Base-by-base conservation (phyloP, 2,797 vertebrate species). In the Falco peregrinus region DNA sequence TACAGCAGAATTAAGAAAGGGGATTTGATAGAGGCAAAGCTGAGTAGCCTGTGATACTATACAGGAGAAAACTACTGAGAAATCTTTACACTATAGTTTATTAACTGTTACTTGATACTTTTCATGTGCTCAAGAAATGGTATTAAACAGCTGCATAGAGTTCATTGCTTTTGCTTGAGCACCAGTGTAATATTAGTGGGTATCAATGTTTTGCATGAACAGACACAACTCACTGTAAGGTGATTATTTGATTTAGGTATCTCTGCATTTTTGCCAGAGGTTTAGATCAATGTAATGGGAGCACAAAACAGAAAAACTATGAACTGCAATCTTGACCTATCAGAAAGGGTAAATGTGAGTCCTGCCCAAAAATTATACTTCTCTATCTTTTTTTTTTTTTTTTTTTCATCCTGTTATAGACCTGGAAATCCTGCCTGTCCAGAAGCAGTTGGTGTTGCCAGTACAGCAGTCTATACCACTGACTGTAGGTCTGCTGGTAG, bases 161-260 rank as follows among this genome's bases (percentile, higher is more conserved):
- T 16, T 85, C 28, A 43, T 18, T 60, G 68, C 31, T 79, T 8
- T 73, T 91, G 33, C 57, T n/a, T 0, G 0, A 88, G 60, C 47
- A 69, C 29, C 37, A 39, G 16, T 15, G 51, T 86, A 89, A 25
- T 77, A 80, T 79, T 71, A 47, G 35, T 41, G 7, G 18, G 5
- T 83, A 67, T 83, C 45, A 51, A 3, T 77, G 60, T 74, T 92
- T 43, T 81, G n/a, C 51, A 39, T 59, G 53, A 93, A n/a, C 10
- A 84, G 51, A 33, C 35, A 47, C 17, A 51, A 45, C 35, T 85
- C 26, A 11, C 47, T 67, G 31, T 45, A 57, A 70, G 50, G 61
- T n/a, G 35, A 47, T 71, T 89, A 53, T 89, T 89, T 89, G 70
- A 84, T 84, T 78, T 84, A 75, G 53, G 19, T 33, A 56, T 91